A percentile compares a stretch with the other conserved stretches of the same genome.
Evolutionary conservation across 23 tunicate genomes (phyloP).

Genomic region (Oikopleura albicans): DNA sequence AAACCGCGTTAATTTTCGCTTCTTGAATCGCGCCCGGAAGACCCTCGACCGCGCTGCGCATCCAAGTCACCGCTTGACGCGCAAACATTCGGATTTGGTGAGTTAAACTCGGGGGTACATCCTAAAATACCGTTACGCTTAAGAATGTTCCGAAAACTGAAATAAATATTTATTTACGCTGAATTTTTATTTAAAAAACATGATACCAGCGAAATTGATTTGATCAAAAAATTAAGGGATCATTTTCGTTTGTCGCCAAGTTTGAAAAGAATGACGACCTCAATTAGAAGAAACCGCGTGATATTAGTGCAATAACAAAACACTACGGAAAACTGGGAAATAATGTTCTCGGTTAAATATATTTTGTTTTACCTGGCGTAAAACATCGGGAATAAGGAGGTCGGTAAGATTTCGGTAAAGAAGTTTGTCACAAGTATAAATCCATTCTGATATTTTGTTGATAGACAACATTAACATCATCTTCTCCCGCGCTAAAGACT

Average conservation of each 20-base stretch:
- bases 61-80: background rate
- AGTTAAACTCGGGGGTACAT: background rate
- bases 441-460: conserved; percentile 62
- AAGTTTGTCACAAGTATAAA: conserved; percentile 64
- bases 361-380: conserved; percentile 35
- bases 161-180: too few species aligned
- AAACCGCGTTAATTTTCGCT: conserved; percentile 62
- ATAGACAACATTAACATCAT: conserved; percentile 34
- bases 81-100: conserved; percentile 4
- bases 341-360: background rate
- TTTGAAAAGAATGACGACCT: too few species aligned
- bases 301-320: too few species aligned
- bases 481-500: conserved; percentile 39
- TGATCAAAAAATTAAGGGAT: too few species aligned
- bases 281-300: too few species aligned
- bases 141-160: too few species aligned
- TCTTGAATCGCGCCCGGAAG: background rate
- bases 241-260: too few species aligned
- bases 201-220: too few species aligned
- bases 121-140: too few species aligned
- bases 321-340: too few species aligned
- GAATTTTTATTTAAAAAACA: too few species aligned
- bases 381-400: conserved; percentile 83
- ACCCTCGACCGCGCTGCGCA: background rate
- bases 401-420: conserved; percentile 85